phyloP scores from a whole-genome alignment of 2,888 invertebrate genomes.

The Xylota segnis region DNA sequence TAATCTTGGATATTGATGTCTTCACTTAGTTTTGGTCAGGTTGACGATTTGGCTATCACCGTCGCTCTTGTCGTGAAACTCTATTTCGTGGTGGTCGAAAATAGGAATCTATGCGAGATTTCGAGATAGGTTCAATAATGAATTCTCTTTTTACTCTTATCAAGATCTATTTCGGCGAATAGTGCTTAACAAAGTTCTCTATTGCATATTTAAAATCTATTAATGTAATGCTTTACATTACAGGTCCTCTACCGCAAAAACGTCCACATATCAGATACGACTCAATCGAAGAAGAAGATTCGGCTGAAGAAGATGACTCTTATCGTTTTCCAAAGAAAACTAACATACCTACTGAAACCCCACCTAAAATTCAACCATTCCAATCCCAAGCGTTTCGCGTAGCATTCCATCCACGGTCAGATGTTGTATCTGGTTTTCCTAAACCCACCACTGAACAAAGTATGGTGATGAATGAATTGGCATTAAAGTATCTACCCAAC shows the following conservation, averaged over 20 bases:
- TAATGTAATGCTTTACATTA: background rate
- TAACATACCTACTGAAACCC: slow-evolving; percentile 5
- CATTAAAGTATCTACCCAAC: slow-evolving; percentile 82
- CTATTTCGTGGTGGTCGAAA: no score
- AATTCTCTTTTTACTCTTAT: no score
- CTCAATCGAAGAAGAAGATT: slow-evolving; percentile 51
- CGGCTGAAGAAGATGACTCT: slow-evolving; percentile 33
- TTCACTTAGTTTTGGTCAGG: no score
- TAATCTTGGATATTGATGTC: no score
- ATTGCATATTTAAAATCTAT: background rate
- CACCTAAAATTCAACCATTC: slow-evolving; percentile 14
- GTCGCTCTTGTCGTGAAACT: no score
- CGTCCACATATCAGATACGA: slow-evolving; percentile 28
- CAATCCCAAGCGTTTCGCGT: slow-evolving; percentile 11
- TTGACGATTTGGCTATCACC: no score
- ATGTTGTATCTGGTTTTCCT: slow-evolving; percentile 39
- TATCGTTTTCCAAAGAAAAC: slow-evolving; percentile 42
- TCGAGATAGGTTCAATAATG: no score
- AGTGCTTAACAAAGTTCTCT: no score
- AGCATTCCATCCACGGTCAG: slow-evolving; percentile 10
- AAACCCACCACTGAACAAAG: slow-evolving; percentile 82
- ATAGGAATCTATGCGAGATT: no score
- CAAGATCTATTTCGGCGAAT: no score
- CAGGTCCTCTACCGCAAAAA: slow-evolving; percentile 53
- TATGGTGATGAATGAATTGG: slow-evolving; percentile 82